Evolutionary conservation across 2,888 invertebrate species (phyloP).

Genomic region (Torymus auratus): DNA sequence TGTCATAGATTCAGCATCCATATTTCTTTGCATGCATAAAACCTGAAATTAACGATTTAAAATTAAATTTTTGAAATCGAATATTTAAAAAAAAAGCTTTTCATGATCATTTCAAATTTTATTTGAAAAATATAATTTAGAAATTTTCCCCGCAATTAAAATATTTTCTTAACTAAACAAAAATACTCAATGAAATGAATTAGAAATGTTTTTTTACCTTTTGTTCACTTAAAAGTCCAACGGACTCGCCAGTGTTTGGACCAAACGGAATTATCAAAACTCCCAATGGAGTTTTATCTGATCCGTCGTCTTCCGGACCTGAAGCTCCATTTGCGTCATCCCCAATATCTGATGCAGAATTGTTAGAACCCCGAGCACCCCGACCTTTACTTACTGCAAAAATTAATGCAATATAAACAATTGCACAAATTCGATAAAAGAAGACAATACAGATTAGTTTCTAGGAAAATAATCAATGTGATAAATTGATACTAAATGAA

Average conservation of each 20-base stretch:
- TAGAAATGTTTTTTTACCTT: conserved; percentile 76
- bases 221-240: conserved; percentile 83
- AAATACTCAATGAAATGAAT: neutral
- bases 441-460: too few relatives aligned
- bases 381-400: conserved; percentile 67
- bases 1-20: conserved; percentile 65
- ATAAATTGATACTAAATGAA: too few relatives aligned
- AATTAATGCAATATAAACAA: neutral
- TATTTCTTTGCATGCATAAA: conserved; percentile 71
- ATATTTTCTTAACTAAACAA: conserved; percentile 8
- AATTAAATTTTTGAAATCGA: too few relatives aligned
- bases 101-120: too few relatives aligned
- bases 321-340: conserved; percentile 70
- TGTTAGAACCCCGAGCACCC: conserved; percentile 66
- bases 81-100: too few relatives aligned
- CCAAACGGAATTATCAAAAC: conserved; percentile 86
- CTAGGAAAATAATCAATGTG: too few relatives aligned
- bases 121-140: too few relatives aligned
- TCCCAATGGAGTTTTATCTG: conserved; percentile 75
- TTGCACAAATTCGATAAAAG: too few relatives aligned
- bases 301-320: conserved; percentile 70
- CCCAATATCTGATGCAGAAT: conserved; percentile 67
- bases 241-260: conserved; percentile 80
- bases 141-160: neutral
- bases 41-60: conserved; percentile 63